phyloP scores from a whole-genome alignment of 1,140 invertebrate species.

The Chymomyza costata region DNA sequence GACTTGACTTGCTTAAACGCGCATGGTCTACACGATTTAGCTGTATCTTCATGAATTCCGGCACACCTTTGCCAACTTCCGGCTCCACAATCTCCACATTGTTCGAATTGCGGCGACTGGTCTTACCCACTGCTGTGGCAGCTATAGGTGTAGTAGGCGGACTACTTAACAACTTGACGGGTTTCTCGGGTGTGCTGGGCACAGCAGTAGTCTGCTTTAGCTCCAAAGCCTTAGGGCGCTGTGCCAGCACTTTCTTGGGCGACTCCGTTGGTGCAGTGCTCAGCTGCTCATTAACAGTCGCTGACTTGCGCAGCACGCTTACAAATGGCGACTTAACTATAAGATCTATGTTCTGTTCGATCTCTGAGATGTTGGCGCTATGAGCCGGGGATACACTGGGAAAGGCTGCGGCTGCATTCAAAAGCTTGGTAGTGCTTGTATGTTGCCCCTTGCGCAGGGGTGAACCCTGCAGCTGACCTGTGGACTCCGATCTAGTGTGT shows the following conservation, averaged over 20 bases:
- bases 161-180: slow-evolving; percentile 33
- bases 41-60: slow-evolving; percentile 83
- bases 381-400: slow-evolving; percentile 13
- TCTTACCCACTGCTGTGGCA: slow-evolving; percentile 2
- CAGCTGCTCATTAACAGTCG: slow-evolving; percentile 20
- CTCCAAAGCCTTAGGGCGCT: slow-evolving; percentile 50
- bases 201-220: slow-evolving; percentile 28
- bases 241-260: slow-evolving; percentile 3
- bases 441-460: neutral
- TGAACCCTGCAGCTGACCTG: slow-evolving; percentile 29
- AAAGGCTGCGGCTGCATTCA: slow-evolving; percentile 42
- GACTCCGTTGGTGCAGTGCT: slow-evolving; percentile 3
- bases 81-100: slow-evolving; percentile 17
- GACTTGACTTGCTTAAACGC: slow-evolving; percentile 76
- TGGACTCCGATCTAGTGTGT: slow-evolving; percentile 39
- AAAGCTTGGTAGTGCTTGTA: slow-evolving; percentile 8
- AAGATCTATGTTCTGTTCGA: slow-evolving; percentile 69
- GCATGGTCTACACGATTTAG: slow-evolving; percentile 80
- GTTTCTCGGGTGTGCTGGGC: slow-evolving; percentile 45
- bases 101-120: slow-evolving; percentile 35
- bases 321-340: slow-evolving; percentile 70
- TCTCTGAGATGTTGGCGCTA: slow-evolving; percentile 49
- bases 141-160: slow-evolving; percentile 29
- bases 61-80: slow-evolving; percentile 75
- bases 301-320: slow-evolving; percentile 58